A percentile compares a stretch with the other conserved stretches of the same genome.
Evolutionary conservation across 2,113 vertebrate genomes (phyloP).

Genomic region (Brachyhypopomus gauderio): DNA sequence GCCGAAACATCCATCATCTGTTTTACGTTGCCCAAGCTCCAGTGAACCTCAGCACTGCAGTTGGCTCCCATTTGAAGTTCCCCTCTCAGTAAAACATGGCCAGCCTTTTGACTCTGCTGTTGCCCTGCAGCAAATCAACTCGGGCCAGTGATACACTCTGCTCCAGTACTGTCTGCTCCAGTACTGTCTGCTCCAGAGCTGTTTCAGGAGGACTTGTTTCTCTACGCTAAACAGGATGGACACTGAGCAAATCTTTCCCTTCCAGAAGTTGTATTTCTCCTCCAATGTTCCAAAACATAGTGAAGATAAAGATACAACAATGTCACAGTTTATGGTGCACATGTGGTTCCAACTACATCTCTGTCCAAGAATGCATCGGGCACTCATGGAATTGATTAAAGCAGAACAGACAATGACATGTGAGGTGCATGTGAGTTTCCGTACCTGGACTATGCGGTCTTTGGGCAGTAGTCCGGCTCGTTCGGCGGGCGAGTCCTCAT

Average conservation of each 20-base stretch:
- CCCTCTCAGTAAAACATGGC: neutral
- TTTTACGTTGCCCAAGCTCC: too few species aligned
- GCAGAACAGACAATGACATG: neutral
- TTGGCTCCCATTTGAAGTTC: neutral
- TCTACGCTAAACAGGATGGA: conserved; percentile 22
- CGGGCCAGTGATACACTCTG: neutral
- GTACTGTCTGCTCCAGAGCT: neutral
- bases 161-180: neutral
- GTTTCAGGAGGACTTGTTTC: neutral
- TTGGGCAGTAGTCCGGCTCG: conserved; percentile 84
- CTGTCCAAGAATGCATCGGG: neutral
- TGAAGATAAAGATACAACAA: neutral
- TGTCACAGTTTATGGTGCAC: neutral
- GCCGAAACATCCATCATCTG: too few species aligned
- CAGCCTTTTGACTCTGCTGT: neutral
- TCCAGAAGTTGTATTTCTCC: conserved; percentile 24
- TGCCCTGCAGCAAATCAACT: neutral
- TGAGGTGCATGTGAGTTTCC: neutral
- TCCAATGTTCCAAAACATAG: neutral
- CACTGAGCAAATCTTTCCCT: conserved; percentile 28
- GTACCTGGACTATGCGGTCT: conserved; percentile 90
- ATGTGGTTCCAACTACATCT: neutral
- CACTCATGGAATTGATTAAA: too few species aligned
- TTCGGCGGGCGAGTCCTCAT: conserved; percentile 82
- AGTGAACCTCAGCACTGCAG: neutral